Evolutionary conservation across 2,797 vertebrate genomes (phyloP).

Genomic region (Lindbergichthys nudifrons): DNA sequence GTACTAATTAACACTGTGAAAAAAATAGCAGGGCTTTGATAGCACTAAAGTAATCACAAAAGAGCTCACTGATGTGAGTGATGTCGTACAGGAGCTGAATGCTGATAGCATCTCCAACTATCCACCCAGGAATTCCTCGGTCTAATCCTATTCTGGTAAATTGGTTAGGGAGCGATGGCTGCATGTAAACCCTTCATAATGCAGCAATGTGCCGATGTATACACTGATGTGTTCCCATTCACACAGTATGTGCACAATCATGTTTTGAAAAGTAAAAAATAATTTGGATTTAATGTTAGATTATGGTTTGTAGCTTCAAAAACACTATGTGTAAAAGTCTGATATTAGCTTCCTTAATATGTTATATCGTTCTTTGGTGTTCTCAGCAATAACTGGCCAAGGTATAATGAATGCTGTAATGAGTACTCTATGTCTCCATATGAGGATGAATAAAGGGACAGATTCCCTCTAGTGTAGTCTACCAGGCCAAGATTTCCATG

Average conservation of each 20-base stretch:
- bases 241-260: conserved; percentile 2
- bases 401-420: no score
- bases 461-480: no score
- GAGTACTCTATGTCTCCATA: no score
- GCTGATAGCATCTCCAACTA: conserved; percentile 70
- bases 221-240: conserved; percentile 8
- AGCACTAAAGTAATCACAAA: conserved; percentile 74
- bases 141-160: conserved; percentile 71
- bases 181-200: conserved; percentile 42
- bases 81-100: conserved; percentile 62
- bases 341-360: no score
- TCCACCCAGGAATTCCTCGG: conserved; percentile 57
- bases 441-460: no score
- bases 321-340: background rate
- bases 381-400: no score
- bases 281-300: background rate
- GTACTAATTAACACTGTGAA: conserved; percentile 74
- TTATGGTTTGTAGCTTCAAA: background rate
- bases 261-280: conserved; percentile 18
- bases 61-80: conserved; percentile 62
- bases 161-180: conserved; percentile 53
- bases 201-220: conserved; percentile 27
- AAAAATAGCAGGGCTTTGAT: conserved; percentile 71
- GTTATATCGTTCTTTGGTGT: no score
- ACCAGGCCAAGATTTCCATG: no score